These are phyloP conservation scores for Diabrotica virgifera DNA, from an alignment of 1,140 invertebrate genomes.

Conservation along the genomic window DNA sequence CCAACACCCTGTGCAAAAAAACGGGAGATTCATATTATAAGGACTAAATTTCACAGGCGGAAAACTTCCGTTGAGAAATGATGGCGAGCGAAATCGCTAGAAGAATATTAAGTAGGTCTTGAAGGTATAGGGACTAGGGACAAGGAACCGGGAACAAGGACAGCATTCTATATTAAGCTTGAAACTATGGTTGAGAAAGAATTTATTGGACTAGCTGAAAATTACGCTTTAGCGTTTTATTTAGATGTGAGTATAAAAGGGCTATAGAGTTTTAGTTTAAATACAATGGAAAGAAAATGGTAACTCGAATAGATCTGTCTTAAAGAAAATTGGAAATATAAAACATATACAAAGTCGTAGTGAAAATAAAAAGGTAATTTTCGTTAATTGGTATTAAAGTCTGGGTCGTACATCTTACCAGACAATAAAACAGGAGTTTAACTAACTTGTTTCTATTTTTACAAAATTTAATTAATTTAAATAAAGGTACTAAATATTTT, in stretches of 20 bases:
- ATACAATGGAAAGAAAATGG: no score
- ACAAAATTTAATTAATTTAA: no score
- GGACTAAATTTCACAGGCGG: slow-evolving; percentile 45
- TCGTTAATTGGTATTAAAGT: no score
- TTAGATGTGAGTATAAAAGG: neutral
- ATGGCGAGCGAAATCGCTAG: slow-evolving; percentile 46
- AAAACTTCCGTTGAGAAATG: slow-evolving; percentile 46
- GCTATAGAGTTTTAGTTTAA: no score
- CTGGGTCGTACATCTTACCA: no score
- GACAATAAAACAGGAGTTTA: no score
- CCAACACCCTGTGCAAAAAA: neutral
- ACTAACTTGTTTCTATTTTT: no score
- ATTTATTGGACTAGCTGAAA: slow-evolving; percentile 20
- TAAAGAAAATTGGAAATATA: no score
- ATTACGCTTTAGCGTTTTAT: slow-evolving; percentile 11
- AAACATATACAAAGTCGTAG: no score
- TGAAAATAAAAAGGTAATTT: no score
- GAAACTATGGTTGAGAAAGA: slow-evolving; percentile 16
- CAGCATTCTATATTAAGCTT: slow-evolving; percentile 31
- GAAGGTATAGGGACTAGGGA: slow-evolving; percentile 21
- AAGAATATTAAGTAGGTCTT: slow-evolving; percentile 43
- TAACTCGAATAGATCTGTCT: no score
- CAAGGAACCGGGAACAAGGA: slow-evolving; percentile 12
- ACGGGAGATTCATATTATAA: slow-evolving; percentile 42
- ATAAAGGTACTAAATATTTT: no score